Evolutionary conservation across 1,140 invertebrate species (phyloP).

Genomic region (Daktulosphaira vitifoliae): DNA sequence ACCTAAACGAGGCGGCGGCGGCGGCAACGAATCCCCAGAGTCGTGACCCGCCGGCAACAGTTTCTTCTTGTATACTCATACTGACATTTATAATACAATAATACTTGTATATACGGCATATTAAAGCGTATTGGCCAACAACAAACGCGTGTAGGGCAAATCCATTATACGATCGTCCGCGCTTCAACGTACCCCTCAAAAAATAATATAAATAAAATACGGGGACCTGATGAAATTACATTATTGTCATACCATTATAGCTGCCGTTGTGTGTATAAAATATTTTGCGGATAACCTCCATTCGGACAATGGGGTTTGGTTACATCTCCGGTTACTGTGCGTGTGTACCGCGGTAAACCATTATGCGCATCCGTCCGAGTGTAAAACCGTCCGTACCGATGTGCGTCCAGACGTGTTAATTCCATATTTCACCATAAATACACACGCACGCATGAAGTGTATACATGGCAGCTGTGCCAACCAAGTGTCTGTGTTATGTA

Average conservation of each 20-base stretch:
- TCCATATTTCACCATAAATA: constrained; percentile 1
- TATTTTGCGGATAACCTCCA: constrained; percentile 27
- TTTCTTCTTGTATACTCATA: constrained; percentile 5
- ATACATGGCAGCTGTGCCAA: background rate
- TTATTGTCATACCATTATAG: constrained; percentile 5
- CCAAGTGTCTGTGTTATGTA: background rate
- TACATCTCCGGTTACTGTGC: constrained; percentile 24
- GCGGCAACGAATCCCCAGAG: background rate
- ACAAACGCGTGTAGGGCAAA: background rate
- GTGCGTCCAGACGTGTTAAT: constrained; percentile 29
- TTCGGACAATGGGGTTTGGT: constrained; percentile 23
- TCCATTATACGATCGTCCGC: constrained; percentile 9
- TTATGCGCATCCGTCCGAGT: constrained; percentile 25
- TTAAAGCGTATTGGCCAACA: constrained; percentile 3
- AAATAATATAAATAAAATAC: constrained; percentile 8
- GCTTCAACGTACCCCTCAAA: background rate
- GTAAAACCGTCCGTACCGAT: constrained; percentile 22
- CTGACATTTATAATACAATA: background rate
- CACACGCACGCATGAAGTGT: too few relatives aligned
- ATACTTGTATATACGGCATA: background rate
- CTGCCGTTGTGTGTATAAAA: constrained; percentile 3
- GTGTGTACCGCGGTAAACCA: constrained; percentile 2
- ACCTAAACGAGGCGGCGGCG: background rate
- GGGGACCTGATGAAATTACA: constrained; percentile 3
- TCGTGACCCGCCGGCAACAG: background rate